Evolutionary conservation across 1,140 invertebrate genomes (phyloP).

Genomic region (Notospermus geniculatus): DNA sequence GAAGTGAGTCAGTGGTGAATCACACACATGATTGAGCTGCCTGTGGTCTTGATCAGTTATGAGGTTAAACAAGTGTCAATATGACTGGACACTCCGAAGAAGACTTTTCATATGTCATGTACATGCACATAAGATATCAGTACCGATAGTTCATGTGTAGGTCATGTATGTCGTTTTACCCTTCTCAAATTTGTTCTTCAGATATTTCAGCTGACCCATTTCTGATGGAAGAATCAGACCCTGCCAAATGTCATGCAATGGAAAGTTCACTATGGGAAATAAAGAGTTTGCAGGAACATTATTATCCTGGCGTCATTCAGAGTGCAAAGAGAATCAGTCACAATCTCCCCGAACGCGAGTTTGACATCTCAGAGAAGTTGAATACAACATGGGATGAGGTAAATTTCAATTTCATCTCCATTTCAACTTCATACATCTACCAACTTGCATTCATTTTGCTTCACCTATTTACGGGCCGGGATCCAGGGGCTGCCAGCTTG

Average conservation of each 20-base stretch:
- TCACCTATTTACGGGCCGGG: too few relatives aligned
- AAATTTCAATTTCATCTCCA: constrained; percentile 4
- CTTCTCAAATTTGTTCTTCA: constrained; percentile 13
- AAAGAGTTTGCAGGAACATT: constrained; percentile 70
- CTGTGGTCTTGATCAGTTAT: too few relatives aligned
- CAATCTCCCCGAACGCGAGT: constrained; percentile 67
- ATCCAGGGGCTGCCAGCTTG: too few relatives aligned
- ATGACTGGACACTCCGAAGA: too few relatives aligned
- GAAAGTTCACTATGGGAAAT: constrained; percentile 92
- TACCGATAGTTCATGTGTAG: too few relatives aligned
- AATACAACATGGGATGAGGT: constrained; percentile 50
- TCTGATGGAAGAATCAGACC: constrained; percentile 75
- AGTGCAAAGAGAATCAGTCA: constrained; percentile 70
- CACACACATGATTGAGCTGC: background rate
- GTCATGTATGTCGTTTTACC: background rate
- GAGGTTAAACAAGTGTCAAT: too few relatives aligned
- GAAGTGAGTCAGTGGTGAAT: background rate
- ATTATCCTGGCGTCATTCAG: constrained; percentile 68
- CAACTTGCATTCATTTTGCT: too few relatives aligned
- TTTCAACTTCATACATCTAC: too few relatives aligned
- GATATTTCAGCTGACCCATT: constrained; percentile 69
- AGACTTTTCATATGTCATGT: too few relatives aligned
- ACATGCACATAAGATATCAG: too few relatives aligned
- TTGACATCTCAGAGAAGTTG: constrained; percentile 64
- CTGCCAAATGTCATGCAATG: constrained; percentile 72